A percentile compares a stretch with the other conserved stretches of the same genome.
Evolutionary conservation across 1,140 invertebrate species (phyloP).

Genomic region (Pristionchus pacificus): DNA sequence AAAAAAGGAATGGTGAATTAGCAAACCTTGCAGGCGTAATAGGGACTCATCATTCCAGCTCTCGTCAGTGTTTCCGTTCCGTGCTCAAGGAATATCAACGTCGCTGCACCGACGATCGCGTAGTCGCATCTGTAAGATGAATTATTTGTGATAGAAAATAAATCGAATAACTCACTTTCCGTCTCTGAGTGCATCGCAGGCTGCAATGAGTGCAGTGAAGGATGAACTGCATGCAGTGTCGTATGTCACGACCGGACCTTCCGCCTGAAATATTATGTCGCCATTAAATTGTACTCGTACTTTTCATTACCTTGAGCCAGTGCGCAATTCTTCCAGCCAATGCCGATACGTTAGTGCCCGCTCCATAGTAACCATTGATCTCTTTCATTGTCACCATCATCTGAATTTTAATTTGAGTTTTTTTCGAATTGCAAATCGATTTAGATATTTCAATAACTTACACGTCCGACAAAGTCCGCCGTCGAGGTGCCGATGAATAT

Average conservation of each 20-base stretch:
- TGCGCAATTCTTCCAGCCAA: conserved; percentile 46
- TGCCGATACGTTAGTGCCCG: conserved; percentile 42
- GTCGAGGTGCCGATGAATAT: conserved; percentile 46
- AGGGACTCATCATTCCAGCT: conserved; percentile 78
- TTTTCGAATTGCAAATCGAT: too few species aligned
- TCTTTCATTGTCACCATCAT: not conserved
- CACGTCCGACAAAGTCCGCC: too few species aligned
- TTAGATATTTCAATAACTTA: too few species aligned
- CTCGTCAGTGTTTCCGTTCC: conserved; percentile 76
- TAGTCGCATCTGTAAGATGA: conserved; percentile 68
- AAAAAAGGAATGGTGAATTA: too few species aligned
- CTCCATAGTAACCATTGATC: conserved; percentile 34
- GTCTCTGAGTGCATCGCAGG: conserved; percentile 71
- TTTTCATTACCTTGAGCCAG: conserved; percentile 32
- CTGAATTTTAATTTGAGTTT: too few species aligned
- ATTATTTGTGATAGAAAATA: not conserved
- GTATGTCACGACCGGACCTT: conserved; percentile 79
- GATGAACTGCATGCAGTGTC: conserved; percentile 93
- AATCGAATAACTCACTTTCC: conserved; percentile 62
- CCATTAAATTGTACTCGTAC: too few species aligned
- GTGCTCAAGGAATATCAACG: conserved; percentile 77
- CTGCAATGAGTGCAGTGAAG: conserved; percentile 75
- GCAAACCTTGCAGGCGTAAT: conserved; percentile 83
- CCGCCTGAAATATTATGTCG: not conserved
- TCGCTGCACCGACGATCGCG: conserved; percentile 81